phyloP scores from a whole-genome alignment of 2,797 vertebrate species.

The Sylvia borin region DNA sequence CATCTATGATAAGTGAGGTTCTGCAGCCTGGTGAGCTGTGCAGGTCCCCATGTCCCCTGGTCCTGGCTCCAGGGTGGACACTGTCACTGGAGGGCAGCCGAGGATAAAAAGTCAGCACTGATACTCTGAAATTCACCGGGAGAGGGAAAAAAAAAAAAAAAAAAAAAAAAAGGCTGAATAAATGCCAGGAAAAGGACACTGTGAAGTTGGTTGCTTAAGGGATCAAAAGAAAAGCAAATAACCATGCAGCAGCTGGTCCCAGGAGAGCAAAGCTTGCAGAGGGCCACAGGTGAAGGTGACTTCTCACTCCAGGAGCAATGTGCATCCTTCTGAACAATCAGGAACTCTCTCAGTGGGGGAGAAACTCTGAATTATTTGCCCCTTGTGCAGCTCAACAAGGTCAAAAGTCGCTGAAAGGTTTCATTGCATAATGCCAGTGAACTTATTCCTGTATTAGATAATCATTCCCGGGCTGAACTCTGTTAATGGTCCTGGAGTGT shows the following conservation, averaged over 20 bases:
- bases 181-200: background rate
- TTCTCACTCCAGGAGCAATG: background rate
- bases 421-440: background rate
- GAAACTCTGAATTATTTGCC: background rate
- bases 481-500: background rate
- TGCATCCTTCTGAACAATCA: background rate
- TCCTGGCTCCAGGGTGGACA: background rate
- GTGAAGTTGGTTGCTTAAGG: background rate
- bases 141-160: background rate
- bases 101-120: background rate
- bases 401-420: background rate
- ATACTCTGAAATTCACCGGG: accelerated
- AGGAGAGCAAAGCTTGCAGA: background rate
- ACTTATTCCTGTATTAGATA: background rate
- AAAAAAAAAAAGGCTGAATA: background rate
- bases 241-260: background rate
- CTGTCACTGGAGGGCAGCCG: slow-evolving; percentile 33
- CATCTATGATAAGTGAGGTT: accelerated
- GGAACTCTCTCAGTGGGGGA: background rate
- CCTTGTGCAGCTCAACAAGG: background rate
- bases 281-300: background rate
- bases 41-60: background rate
- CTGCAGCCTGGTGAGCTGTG: background rate
- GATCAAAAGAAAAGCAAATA: background rate
- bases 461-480: background rate